phyloP scores from a whole-genome alignment of 2,113 vertebrate genomes.

The Gasterosteus aculeatus region DNA sequence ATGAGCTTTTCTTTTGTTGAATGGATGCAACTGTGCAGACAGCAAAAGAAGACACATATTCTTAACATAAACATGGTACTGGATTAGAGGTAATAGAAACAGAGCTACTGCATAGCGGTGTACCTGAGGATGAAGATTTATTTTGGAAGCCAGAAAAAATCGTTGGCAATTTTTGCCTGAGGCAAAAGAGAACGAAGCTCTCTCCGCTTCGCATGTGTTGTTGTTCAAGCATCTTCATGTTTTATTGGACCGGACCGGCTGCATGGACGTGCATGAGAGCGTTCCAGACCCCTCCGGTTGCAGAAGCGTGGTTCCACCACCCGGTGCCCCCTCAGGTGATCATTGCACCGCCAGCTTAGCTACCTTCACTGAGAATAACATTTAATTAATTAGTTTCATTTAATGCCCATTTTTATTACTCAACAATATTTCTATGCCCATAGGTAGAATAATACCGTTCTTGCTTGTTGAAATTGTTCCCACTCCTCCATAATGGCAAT shows the following conservation, averaged over 20 bases:
- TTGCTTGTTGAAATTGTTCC: neutral
- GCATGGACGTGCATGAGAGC: neutral
- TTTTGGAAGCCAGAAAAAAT: neutral
- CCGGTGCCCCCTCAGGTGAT: neutral
- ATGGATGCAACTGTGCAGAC: neutral
- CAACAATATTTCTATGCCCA: neutral
- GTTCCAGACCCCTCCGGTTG: neutral
- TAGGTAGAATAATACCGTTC: too few species aligned
- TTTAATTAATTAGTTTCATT: neutral
- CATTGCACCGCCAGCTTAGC: neutral
- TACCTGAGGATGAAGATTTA: neutral
- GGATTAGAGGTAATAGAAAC: neutral
- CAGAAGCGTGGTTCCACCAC: neutral
- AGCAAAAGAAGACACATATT: neutral
- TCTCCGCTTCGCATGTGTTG: neutral
- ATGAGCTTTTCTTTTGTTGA: conserved; percentile 1
- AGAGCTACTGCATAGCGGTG: neutral
- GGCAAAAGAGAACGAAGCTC: neutral
- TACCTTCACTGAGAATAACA: neutral
- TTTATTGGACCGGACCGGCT: neutral
- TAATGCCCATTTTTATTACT: neutral
- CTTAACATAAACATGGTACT: neutral
- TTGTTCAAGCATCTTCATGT: neutral
- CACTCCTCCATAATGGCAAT: neutral
- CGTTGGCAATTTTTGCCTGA: neutral